Evolutionary conservation across 2,113 vertebrate genomes (phyloP).

Genomic region (Zingel zingel): DNA sequence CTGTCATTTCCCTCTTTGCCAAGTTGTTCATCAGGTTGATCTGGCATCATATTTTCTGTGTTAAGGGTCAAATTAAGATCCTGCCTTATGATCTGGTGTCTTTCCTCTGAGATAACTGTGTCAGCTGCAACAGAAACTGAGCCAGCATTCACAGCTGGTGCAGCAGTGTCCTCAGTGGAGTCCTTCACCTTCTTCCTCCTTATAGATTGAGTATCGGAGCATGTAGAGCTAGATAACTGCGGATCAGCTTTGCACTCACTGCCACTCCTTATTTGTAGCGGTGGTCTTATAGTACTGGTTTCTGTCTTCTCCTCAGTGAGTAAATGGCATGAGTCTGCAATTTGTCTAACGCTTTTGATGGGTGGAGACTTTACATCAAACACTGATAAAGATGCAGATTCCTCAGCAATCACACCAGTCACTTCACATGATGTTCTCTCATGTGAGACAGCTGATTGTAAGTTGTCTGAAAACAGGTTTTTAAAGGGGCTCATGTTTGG

Average conservation of each 20-base stretch:
- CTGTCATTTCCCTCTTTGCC: conserved; percentile 42
- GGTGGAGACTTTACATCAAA: conserved; percentile 14
- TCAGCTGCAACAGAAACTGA: conserved; percentile 14
- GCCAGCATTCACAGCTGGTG: conserved; percentile 24
- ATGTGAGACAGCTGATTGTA: conserved; percentile 47
- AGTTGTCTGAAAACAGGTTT: conserved; percentile 1
- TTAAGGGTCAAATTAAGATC: conserved; percentile 26
- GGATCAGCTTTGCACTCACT: conserved; percentile 1
- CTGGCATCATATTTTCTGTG: conserved; percentile 24
- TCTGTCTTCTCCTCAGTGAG: conserved; percentile 20
- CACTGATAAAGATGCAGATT: conserved; percentile 34
- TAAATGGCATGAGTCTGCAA: not conserved
- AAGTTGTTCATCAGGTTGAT: conserved; percentile 36
- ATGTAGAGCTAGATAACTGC: conserved; percentile 11
- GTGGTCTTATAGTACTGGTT: not conserved
- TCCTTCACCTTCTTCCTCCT: conserved; percentile 29
- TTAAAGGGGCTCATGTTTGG: not conserved
- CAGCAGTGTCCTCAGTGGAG: conserved; percentile 9
- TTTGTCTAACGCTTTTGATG: conserved; percentile 13
- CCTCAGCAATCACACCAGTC: conserved; percentile 22
- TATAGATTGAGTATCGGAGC: conserved; percentile 3
- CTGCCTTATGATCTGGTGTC: conserved; percentile 38
- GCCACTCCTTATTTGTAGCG: conserved; percentile 27
- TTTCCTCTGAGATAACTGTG: conserved; percentile 37
- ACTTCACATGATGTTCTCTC: conserved; percentile 45